A percentile compares a stretch with the other conserved stretches of the same genome.
phyloP scores from a whole-genome alignment of 2,797 vertebrate genomes.

The Rhinoraja longicauda region DNA sequence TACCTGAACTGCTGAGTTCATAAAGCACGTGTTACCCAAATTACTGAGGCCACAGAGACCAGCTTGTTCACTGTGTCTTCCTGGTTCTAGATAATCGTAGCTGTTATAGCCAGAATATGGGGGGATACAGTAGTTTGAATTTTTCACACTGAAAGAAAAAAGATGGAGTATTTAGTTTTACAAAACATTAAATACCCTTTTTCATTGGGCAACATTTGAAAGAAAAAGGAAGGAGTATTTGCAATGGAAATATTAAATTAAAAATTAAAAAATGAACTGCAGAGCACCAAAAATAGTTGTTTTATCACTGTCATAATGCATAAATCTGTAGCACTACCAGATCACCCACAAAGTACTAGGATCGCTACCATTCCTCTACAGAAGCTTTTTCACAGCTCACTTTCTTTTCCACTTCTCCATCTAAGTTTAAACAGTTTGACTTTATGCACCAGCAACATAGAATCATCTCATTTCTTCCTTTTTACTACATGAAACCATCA shows the following conservation, averaged over 20 bases:
- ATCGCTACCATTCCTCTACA: conserved; percentile 57
- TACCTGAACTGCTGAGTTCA: conserved; percentile 99
- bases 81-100: conserved; percentile 89
- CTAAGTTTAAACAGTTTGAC: conserved; percentile 69
- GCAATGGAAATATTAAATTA: conserved; percentile 16
- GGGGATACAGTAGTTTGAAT: conserved; percentile 88
- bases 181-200: background rate
- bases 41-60: conserved; percentile 96
- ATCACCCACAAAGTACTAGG: conserved; percentile 43
- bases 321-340: conserved; percentile 40
- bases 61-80: conserved; percentile 80
- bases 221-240: conserved; percentile 6
- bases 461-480: conserved; percentile 73
- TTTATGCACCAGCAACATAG: conserved; percentile 82
- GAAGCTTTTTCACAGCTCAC: conserved; percentile 58
- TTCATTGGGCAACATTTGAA: background rate
- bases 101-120: conserved; percentile 89
- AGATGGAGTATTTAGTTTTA: conserved; percentile 16
- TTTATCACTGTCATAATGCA: conserved; percentile 31
- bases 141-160: conserved; percentile 81
- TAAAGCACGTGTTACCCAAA: conserved; percentile 97
- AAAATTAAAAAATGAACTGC: background rate
- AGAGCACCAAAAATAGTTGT: background rate
- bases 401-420: conserved; percentile 64
- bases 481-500: conserved; percentile 53